Percentiles rank a stretch among this genome's conserved stretches.
These are phyloP conservation scores for Hyaena hyaena DNA, from an alignment of 2,113 vertebrate genomes.

Conservation along the genomic window DNA sequence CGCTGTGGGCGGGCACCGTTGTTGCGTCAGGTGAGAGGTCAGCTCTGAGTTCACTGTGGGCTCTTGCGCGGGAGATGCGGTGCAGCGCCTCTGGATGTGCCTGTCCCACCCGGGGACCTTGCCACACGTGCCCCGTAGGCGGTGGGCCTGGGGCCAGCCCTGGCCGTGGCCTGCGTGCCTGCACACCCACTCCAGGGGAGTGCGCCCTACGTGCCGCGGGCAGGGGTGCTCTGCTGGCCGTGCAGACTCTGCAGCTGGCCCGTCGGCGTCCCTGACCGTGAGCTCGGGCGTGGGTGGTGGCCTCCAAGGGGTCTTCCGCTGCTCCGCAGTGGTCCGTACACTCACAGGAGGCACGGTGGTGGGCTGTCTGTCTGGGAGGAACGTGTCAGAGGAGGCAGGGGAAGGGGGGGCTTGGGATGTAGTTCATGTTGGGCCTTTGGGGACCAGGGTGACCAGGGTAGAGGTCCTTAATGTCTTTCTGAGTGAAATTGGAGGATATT, in stretches of 20 bases:
- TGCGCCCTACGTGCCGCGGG: neutral
- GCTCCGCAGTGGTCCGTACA: neutral
- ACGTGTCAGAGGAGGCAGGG: neutral
- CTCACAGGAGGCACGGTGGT: accelerated
- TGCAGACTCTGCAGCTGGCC: neutral
- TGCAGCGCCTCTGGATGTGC: neutral
- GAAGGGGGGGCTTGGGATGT: too few relatives aligned
- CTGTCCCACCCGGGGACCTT: neutral
- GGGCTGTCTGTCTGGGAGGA: neutral
- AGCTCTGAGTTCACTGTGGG: neutral
- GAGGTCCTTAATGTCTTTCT: neutral
- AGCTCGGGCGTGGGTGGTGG: neutral
- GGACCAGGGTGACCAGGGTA: accelerated
- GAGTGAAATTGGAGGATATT: neutral
- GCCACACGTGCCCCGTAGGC: accelerated
- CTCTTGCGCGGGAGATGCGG: neutral
- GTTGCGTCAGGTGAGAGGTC: slow-evolving; percentile 94
- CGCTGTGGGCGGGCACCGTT: slow-evolving; percentile 97
- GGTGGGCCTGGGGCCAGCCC: neutral
- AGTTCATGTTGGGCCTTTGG: neutral
- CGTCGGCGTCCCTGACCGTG: neutral
- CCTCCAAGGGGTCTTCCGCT: neutral
- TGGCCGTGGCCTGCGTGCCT: accelerated
- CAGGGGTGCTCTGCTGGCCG: neutral
- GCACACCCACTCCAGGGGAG: accelerated